A percentile compares a stretch with the other conserved stretches of the same genome.
Conservation (phyloP, 2,888 invertebrate genomes). For the Mesorhabditis sp. region DNA sequence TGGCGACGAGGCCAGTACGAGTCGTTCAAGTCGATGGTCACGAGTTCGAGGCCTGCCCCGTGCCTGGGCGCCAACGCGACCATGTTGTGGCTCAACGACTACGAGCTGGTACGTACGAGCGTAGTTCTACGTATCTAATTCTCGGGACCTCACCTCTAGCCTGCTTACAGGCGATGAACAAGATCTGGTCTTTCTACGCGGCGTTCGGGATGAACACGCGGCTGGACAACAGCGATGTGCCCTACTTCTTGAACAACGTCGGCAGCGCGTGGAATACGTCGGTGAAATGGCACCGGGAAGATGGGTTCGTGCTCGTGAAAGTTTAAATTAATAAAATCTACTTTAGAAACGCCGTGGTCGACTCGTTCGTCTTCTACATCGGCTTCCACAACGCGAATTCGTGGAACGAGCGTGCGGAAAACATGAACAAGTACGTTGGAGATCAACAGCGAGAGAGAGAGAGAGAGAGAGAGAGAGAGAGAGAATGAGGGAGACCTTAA, state of each 20-base stretch:
- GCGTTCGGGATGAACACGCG: constrained; percentile 12
- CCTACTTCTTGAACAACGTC: constrained; percentile 12
- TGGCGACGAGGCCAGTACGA: constrained; percentile 3
- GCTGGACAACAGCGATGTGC: constrained; percentile 15
- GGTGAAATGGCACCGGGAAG: constrained; percentile 20
- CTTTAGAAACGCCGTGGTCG: constrained; percentile 8
- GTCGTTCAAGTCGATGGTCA: constrained; percentile 18
- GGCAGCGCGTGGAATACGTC: constrained; percentile 14
- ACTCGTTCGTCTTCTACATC: constrained; percentile 20
- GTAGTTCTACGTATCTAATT: not conserved
- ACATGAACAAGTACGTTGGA: constrained; percentile 17
- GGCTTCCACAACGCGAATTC: constrained; percentile 24
- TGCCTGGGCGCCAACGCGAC: constrained; percentile 22
- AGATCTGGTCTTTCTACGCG: constrained; percentile 9
- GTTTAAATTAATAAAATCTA: not conserved
- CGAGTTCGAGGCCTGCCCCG: constrained; percentile 23
- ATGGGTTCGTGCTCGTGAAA: constrained; percentile 6
- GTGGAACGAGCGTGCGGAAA: constrained; percentile 23
- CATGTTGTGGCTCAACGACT: constrained; percentile 26
- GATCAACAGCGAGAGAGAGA: not conserved
- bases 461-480: not conserved
- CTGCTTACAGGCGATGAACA: not conserved
- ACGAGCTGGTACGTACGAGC: constrained; percentile 12
- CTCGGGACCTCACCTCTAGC: not conserved
- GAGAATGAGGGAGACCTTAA: not conserved